A percentile compares a stretch with the other conserved stretches of the same genome.
phyloP scores from a whole-genome alignment of 2,888 invertebrate genomes.

The Meteorus colon region DNA sequence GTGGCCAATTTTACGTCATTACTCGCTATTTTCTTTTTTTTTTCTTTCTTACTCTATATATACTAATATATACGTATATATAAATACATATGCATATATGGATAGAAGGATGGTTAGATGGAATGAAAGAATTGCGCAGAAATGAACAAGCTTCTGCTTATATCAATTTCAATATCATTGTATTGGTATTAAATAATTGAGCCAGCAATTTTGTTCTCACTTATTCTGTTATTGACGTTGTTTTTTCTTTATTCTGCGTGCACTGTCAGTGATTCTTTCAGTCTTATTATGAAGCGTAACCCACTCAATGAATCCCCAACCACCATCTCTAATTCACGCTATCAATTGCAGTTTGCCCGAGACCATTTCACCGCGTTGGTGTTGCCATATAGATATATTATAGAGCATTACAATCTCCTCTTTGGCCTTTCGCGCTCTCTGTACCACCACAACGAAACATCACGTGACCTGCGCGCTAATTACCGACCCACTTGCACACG shows the following conservation, averaged over 20 bases:
- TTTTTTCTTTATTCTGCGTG: neutral
- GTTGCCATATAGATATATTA: neutral
- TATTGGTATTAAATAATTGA: neutral
- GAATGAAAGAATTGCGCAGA: slow-evolving; percentile 27
- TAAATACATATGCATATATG: neutral
- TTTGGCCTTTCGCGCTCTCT: slow-evolving; percentile 16
- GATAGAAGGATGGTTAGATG: slow-evolving; percentile 14
- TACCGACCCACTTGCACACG: slow-evolving; percentile 55
- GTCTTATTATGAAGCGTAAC: neutral
- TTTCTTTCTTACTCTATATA: neutral
- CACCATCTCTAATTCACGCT: slow-evolving; percentile 42
- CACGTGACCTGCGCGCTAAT: slow-evolving; percentile 56
- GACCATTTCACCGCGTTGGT: slow-evolving; percentile 20
- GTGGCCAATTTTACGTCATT: slow-evolving; percentile 68
- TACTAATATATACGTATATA: neutral
- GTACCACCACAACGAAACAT: slow-evolving; percentile 47
- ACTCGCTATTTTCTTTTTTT: slow-evolving; percentile 43
- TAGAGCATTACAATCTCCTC: neutral
- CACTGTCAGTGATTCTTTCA: neutral
- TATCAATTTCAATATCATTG: neutral
- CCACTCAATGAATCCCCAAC: slow-evolving; percentile 17
- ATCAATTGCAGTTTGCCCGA: slow-evolving; percentile 39
- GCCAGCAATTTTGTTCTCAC: neutral
- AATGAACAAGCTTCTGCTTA: slow-evolving; percentile 23
- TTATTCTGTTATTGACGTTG: too few species aligned